These are phyloP conservation scores for Tupiocoris notatus DNA, from an alignment of 2,888 invertebrate species.

Conservation along the genomic window DNA sequence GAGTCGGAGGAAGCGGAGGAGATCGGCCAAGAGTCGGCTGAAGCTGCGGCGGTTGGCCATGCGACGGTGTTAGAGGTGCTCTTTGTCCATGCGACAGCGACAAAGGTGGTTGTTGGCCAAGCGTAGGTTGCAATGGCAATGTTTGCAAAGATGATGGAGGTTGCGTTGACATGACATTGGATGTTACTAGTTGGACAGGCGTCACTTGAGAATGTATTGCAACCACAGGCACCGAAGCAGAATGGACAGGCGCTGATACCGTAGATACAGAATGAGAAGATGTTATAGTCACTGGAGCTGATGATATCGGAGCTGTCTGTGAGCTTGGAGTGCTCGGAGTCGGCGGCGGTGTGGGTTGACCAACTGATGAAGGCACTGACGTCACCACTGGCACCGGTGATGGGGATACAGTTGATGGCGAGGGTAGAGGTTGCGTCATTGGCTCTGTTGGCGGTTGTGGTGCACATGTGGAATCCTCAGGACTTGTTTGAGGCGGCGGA, in stretches of 20 bases:
- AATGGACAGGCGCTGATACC: conserved; percentile 42
- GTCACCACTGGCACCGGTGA: conserved; percentile 43
- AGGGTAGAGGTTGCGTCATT: conserved; percentile 34
- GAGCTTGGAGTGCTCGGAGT: conserved; percentile 27
- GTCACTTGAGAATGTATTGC: conserved; percentile 4
- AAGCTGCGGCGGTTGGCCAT: not conserved
- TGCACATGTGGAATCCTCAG: conserved; percentile 36
- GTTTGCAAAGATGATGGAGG: not conserved
- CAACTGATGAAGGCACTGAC: conserved; percentile 3
- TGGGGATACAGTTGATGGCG: conserved; percentile 36
- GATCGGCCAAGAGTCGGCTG: not conserved
- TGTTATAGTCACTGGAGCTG: conserved; percentile 35
- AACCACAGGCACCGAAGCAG: conserved; percentile 46
- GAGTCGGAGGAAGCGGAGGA: not conserved
- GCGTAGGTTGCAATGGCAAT: not conserved
- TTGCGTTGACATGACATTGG: conserved; percentile 8
- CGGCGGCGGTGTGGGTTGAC: conserved; percentile 19
- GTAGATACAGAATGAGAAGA: conserved; percentile 42
- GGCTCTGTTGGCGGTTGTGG: conserved; percentile 37
- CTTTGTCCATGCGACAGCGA: not conserved
- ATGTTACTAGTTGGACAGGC: conserved; percentile 11
- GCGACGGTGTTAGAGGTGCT: not conserved
- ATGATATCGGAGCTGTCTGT: not conserved
- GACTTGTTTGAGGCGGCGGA: conserved; percentile 48
- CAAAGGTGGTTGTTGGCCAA: not conserved